Evolutionary conservation across 2,888 invertebrate genomes (phyloP), one percentile per base, ranked within the genome.

Genomic region (Drosophila maculinotata): DNA sequence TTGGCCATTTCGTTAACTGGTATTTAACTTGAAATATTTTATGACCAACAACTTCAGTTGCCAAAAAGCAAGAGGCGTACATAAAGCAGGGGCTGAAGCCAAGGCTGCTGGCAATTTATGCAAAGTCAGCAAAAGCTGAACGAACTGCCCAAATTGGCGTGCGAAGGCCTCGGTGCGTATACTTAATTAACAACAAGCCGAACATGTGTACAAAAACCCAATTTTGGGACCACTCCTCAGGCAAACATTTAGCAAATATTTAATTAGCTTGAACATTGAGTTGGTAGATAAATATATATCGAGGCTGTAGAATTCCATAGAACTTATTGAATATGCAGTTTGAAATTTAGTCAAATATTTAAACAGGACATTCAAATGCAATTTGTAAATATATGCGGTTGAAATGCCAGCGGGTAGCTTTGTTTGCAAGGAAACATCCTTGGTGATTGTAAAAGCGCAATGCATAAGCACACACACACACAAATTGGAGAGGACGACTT

Each of bases 131-230:
- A 65, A 77, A 64, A 72, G 69, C 79, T 72, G 65, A 72, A 60
- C 66, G 60, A 77, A 39, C 58, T 56, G 57, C 30, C 41, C 35
- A 70, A 72, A 68, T 54, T 59, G 63, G 38, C 45, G 9, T 49
- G 66, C 52, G 31, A 36, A 70, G 70, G 42, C 62, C 47, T 49
- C 62, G 48, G 49, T 78, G 78, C 78, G 76, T 83, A 70, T 76
- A 78, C 83, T 86, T 86, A 86, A 82, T 85, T 85, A 85, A 83
- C 70, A 70, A 59, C 58, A 67, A 67, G 51, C 42, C 62, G 39
- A 63, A 54, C 66, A 77, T 66, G 64, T 82, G 73, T 63, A 68
- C 48, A 45, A 69, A 28, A 64, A 31, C 44, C 36, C 15, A 47
- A 57, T 62, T 38, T 69, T 72, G 26, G 17, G 33, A 23, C 36